Conservation (phyloP, 2,888 invertebrate genomes). For the Pseudanteris insignis region DNA sequence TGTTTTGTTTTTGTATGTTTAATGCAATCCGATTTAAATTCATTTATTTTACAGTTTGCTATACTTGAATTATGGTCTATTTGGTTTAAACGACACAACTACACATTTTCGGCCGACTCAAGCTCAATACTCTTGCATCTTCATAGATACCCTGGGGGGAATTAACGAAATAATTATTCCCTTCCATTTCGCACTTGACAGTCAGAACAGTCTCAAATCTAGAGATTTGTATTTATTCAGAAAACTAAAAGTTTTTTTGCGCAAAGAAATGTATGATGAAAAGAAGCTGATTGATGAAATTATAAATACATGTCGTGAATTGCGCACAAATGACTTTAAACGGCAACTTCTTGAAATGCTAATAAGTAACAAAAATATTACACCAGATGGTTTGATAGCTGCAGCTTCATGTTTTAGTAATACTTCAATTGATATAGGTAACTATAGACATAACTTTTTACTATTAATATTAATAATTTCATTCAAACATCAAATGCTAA, state of each 20-base stretch:
- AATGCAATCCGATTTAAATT: too few species aligned
- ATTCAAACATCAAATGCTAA: too few species aligned
- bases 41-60: constrained; percentile 69
- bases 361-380: constrained; percentile 72
- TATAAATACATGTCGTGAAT: constrained; percentile 70
- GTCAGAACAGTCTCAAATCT: constrained; percentile 85
- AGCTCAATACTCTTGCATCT: constrained; percentile 77
- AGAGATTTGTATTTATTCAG: constrained; percentile 88
- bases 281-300: constrained; percentile 70
- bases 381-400: constrained; percentile 71
- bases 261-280: constrained; percentile 69
- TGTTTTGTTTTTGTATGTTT: too few species aligned
- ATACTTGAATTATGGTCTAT: constrained; percentile 82
- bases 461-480: too few species aligned
- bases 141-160: constrained; percentile 84
- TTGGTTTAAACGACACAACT: constrained; percentile 74
- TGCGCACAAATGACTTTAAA: constrained; percentile 78
- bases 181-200: constrained; percentile 89
- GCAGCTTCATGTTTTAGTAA: constrained; percentile 67
- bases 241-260: constrained; percentile 76
- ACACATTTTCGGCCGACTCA: constrained; percentile 63
- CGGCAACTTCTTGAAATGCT: constrained; percentile 79
- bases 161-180: constrained; percentile 87
- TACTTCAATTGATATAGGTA: constrained; percentile 44
- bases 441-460: not conserved